Percentiles rank a stretch among this genome's conserved stretches.
Evolutionary conservation across 2,113 vertebrate species (phyloP).

Genomic region (Ceratotherium simum): DNA sequence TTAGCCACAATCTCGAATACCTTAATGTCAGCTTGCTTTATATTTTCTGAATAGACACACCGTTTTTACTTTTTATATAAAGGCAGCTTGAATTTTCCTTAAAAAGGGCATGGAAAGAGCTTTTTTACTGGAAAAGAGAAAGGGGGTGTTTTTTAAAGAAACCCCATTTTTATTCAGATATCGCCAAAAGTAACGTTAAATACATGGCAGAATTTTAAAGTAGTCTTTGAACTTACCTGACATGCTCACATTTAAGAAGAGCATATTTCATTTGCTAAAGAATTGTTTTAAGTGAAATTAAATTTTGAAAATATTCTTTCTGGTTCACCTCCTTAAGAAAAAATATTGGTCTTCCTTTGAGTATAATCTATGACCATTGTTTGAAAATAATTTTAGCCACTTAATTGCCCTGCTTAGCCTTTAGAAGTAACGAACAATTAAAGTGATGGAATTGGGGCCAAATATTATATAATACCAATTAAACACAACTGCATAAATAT

Average conservation of each 20-base stretch:
- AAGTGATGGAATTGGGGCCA: neutral
- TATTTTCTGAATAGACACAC: conserved; percentile 1
- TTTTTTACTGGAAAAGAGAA: conserved; percentile 1
- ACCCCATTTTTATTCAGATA: neutral
- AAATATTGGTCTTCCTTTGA: neutral
- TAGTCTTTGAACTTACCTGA: neutral
- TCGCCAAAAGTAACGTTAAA: conserved; percentile 2
- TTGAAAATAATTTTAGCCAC: conserved; percentile 18
- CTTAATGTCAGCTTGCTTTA: neutral
- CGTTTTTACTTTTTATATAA: conserved; percentile 2
- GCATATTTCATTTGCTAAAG: neutral
- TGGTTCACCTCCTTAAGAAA: neutral
- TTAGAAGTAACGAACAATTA: neutral
- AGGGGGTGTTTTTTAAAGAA: neutral
- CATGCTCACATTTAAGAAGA: neutral
- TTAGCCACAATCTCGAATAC: neutral
- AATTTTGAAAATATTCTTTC: conserved; percentile 67
- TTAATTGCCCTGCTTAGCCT: neutral
- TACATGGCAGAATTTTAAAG: neutral
- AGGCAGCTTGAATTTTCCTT: conserved; percentile 20
- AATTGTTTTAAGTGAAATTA: conserved; percentile 38
- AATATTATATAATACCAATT: conserved; percentile 31
- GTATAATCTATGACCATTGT: neutral
- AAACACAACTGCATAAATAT: conserved; percentile 3
- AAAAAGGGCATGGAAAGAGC: neutral